These are phyloP conservation scores for Monomorium pharaonis DNA, from an alignment of 1,140 invertebrate genomes.

Conservation along the genomic window DNA sequence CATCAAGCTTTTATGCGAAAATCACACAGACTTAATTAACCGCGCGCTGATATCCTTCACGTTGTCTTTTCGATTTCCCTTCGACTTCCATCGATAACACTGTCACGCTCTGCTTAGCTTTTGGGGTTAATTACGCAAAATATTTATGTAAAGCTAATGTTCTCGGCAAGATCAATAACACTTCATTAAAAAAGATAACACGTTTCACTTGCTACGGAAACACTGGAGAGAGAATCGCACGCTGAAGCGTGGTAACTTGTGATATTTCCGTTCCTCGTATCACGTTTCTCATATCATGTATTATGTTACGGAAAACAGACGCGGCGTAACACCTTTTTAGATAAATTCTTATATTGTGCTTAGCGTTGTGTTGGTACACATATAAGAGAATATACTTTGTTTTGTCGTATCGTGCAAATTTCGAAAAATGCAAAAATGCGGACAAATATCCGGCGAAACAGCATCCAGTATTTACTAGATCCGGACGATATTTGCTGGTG, in stretches of 20 bases:
- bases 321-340: not conserved
- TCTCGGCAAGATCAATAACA: not conserved
- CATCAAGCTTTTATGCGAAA: constrained; percentile 32
- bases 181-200: not conserved
- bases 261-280: not conserved
- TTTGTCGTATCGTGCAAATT: not conserved
- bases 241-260: not conserved
- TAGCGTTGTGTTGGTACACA: not conserved
- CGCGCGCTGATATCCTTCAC: not conserved
- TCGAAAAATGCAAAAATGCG: constrained; percentile 40
- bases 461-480: constrained; percentile 67
- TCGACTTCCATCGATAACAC: not conserved
- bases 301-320: not conserved
- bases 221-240: not conserved
- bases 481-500: constrained; percentile 67
- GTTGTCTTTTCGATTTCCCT: not conserved
- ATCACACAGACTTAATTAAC: constrained; percentile 40
- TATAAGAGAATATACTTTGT: not conserved
- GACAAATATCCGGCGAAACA: constrained; percentile 61
- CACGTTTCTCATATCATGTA: not conserved
- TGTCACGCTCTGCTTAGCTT: not conserved
- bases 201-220: not conserved
- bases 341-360: not conserved
- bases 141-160: not conserved
- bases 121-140: not conserved